Conservation (phyloP, 1,140 invertebrate genomes). For the Armadillidium nasatum region DNA sequence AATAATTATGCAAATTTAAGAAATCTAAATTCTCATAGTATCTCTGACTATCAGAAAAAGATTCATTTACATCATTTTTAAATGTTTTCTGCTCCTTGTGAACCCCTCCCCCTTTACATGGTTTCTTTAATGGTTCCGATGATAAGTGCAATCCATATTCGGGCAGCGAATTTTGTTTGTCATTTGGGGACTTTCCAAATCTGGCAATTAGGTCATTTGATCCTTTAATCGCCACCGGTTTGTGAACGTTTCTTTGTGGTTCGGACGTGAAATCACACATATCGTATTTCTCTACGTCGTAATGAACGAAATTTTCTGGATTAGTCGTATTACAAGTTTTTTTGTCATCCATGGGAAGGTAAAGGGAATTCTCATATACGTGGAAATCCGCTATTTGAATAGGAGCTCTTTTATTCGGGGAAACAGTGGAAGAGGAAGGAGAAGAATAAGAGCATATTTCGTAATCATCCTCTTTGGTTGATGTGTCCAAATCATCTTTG, state of each 20-base stretch:
- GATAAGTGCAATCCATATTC: constrained; percentile 29
- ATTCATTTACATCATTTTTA: not conserved
- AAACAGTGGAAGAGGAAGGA: constrained; percentile 16
- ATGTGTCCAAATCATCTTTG: not conserved
- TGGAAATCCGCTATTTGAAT: constrained; percentile 4
- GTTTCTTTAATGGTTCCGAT: constrained; percentile 30
- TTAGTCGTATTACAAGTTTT: constrained; percentile 20
- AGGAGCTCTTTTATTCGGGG: constrained; percentile 2
- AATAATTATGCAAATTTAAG: not conserved
- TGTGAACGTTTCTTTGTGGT: constrained; percentile 36
- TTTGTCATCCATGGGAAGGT: constrained; percentile 37
- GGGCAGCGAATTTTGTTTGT: constrained; percentile 29
- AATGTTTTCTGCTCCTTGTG: not conserved
- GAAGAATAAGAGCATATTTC: constrained; percentile 12
- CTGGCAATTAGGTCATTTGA: constrained; percentile 31
- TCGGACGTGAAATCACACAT: constrained; percentile 31
- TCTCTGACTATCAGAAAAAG: not conserved
- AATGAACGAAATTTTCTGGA: constrained; percentile 24
- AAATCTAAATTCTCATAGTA: constrained; percentile 9
- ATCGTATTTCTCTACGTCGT: constrained; percentile 31
- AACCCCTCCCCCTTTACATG: constrained; percentile 16
- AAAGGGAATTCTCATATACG: constrained; percentile 37
- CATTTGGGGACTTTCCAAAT: constrained; percentile 35
- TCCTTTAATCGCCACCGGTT: constrained; percentile 34
- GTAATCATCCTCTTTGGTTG: not conserved